These are phyloP conservation scores for Adelosebastes latens DNA, from an alignment of 2,797 vertebrate genomes.

Conservation along the genomic window DNA sequence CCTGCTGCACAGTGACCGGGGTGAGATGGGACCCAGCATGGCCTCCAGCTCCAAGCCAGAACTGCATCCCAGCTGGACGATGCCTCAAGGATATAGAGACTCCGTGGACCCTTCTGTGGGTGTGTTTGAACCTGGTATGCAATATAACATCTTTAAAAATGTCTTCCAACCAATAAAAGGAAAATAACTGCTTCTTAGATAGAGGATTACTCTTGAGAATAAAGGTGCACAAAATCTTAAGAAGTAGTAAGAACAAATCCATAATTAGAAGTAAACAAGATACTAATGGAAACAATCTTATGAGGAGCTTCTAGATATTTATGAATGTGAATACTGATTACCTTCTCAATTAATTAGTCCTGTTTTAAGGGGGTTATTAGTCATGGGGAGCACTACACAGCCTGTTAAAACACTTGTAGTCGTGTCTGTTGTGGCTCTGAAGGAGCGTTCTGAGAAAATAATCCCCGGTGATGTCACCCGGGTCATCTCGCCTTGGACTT, in stretches of 20 bases:
- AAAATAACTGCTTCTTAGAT: not conserved
- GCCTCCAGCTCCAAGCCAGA: conserved; percentile 83
- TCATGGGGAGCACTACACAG: not conserved
- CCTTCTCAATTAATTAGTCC: not conserved
- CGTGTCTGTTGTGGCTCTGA: not conserved
- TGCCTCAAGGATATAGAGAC: conserved; percentile 80
- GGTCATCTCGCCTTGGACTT: not conserved
- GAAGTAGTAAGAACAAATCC: not conserved
- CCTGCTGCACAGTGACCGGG: conserved; percentile 87
- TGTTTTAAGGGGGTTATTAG: not conserved
- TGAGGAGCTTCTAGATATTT: not conserved
- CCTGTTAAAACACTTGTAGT: not conserved
- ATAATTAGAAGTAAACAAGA: not conserved
- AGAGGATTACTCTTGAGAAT: not conserved
- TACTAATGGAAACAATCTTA: not conserved
- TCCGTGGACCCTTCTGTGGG: conserved; percentile 74
- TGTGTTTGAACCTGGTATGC: conserved; percentile 79
- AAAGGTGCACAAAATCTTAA: not conserved
- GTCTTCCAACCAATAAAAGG: not conserved
- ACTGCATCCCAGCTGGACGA: conserved; percentile 74
- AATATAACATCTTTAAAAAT: not conserved
- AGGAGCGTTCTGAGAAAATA: not conserved
- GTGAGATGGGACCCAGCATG: conserved; percentile 73
- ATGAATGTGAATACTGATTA: not conserved
- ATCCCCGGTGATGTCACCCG: not conserved